Base-by-base conservation (phyloP, 2,797 vertebrate species). In the Helicolenus hilgendorfi region DNA sequence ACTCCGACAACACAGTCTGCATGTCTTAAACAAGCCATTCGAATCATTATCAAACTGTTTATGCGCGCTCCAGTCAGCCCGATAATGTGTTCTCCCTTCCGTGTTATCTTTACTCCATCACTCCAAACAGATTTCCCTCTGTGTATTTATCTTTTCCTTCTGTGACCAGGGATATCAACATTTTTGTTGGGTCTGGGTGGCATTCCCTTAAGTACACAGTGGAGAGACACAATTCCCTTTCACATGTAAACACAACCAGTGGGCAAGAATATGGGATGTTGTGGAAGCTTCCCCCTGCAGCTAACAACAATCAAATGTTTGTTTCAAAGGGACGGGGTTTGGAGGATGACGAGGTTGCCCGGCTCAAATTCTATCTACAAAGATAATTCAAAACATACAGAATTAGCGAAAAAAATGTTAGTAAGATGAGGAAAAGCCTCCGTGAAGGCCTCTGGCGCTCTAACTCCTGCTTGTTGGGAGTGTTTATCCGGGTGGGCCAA, bases 161-260 rank as follows among this genome's bases (percentile, higher is more conserved):
- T 71, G 59, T 84, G 75, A 91, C 84, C 72, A 9, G 58, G 73
- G 69, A 87, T 79, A 83, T 81, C 72, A 85, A 55, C 72, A 58
- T 83, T 86, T 92, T 22, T 68, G 14, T 78, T 92, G 38, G 87
- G 24, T 84, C 91, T 83, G 75, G 55, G 86, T 92, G 76, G 83
- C 77, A 41, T 89, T 92, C 72, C 59, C 67, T 76, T 69, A 82
- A 77, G 64, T 83, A 91, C 73, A 92, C 85, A 91, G 22, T 7
- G 38, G 68, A 83, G 79, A 76, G 75, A 78, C 81, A 81, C 60
- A 80, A 76, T 69, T 81, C 78, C 78, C 82, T 36, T 72, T 70
- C 65, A 41, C 4, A 5, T 65, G 77, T 82, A 92, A 86, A 92
- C 84, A 88, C 69, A 84, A 69, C 70, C 76, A 75, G 41, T n/a